Conservation (phyloP, 2,797 vertebrate genomes). For the Fringilla coelebs region DNA sequence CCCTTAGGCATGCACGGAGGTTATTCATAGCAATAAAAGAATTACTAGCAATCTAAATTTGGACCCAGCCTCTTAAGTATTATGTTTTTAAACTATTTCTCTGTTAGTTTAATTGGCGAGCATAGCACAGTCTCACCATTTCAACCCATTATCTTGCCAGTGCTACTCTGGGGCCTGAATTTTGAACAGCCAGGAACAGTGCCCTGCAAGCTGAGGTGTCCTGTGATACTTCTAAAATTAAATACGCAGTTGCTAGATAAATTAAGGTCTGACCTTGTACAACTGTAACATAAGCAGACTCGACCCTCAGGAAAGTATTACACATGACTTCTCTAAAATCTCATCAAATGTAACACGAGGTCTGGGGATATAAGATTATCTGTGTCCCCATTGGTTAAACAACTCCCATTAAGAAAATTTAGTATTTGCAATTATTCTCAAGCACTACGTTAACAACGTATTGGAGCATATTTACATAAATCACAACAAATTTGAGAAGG, state of each 20-base stretch:
- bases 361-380: constrained; percentile 55
- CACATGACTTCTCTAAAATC: constrained; percentile 72
- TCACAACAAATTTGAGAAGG: background rate
- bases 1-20: background rate
- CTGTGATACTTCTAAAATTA: constrained; percentile 82
- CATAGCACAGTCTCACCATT: constrained; percentile 76
- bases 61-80: background rate
- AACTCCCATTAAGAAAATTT: constrained; percentile 60
- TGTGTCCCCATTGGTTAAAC: constrained; percentile 61
- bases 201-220: constrained; percentile 64
- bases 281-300: constrained; percentile 72
- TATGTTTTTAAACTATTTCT: constrained; percentile 22
- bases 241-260: constrained; percentile 83
- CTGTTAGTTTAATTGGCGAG: constrained; percentile 31
- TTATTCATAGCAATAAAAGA: constrained; percentile 36
- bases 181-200: constrained; percentile 69
- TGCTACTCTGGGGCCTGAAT: constrained; percentile 70
- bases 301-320: constrained; percentile 65
- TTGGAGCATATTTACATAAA: background rate
- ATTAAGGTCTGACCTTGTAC: constrained; percentile 87
- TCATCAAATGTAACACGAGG: constrained; percentile 68
- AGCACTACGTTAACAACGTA: background rate
- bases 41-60: background rate
- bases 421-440: background rate
- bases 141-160: constrained; percentile 71